Evolutionary conservation across 2,888 invertebrate species (phyloP), one percentile per base, ranked within the genome.

Genomic region (Ormyrus thymus): DNA sequence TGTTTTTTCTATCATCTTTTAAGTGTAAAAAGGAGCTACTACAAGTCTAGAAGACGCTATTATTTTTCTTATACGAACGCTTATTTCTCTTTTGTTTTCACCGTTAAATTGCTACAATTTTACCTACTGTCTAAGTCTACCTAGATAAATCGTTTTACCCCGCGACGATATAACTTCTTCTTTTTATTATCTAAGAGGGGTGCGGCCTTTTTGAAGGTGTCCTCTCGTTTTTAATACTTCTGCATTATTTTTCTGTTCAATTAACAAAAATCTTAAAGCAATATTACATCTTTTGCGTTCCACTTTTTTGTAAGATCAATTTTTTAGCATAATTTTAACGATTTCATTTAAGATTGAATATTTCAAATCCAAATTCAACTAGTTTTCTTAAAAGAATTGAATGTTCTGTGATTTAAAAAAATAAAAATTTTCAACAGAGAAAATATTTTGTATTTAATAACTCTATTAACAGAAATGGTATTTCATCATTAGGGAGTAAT

Each of bases 11-110:
- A 80, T 83, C 58, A 51, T 70, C 58, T 58, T 76, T 83, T 80
- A 78, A 81, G 73, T 82, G 84, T 86, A 86, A 86, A 86, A 85
- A 84, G 84, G 83, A 84, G 82, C 85, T 85, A 84, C 84, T 82
- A 85, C 83, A 83, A 85, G 79, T 83, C 82, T 86, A 84, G 46
- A 84, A 86, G 81, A 84, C 81, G 81, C 85, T 87, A 86, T 80
- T 80, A 80, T 78, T 73, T 82, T 76, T 69, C 70, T 69, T 75
- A 70, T 74, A 77, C 51, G 65, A 77, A 74, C 56, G 75, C 73
- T 79, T 84, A 84, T 81, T 29, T 82, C 82, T 82, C 82, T 79
- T 83, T 76, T 69, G 59, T 66, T 71, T 80, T 80, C 76, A 77
- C 59, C 51, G 53, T 65, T 80, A 65, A 72, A 73, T 73, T 76